Evolutionary conservation across 2,888 invertebrate species (phyloP), one percentile per base, ranked within the genome.

Genomic region (Amphimallon solstitiale): DNA sequence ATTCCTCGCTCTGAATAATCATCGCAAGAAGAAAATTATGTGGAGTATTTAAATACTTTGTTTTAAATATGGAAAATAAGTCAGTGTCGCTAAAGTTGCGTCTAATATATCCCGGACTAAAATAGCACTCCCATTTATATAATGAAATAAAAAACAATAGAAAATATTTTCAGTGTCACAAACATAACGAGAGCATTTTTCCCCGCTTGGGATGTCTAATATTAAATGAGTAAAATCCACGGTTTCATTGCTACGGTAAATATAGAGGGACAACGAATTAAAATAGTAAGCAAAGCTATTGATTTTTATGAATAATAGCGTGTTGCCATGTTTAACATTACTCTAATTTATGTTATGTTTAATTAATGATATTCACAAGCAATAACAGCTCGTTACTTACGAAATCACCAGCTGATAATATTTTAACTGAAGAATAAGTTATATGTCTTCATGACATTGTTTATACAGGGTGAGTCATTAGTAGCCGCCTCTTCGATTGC

Each of bases 141-240:
- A 37, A 54, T 37, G 38, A 37, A 54, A 12, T 10, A n/a, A 37
- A 54, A 54, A 54, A 19, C 54, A 38, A 38, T 54, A 19, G 37
- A 54, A 54, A 38, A 54, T 54, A 54, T 54, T 54, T 54, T 10
- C 38, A 19, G 15, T 54, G 54, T 54, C 54, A 14, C 38, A 19
- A 21, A 6, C 19, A 14, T 54, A 54, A 54, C 12, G 51, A 17
- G 7, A 12, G 7, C n/a, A 37, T 38, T 54, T 43, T 14, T 43
- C 14, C n/a, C n/a, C 29, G 29, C 21, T 54, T 38, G n/a, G 6
- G 19, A 54, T 12, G n/a, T 6, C n/a, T 6, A 38, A 19, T 38
- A 45, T 3, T 45, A 45, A 45, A 19, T 19, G 17, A 10, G 19
- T 45, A 19, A 19, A 45, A 17, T 45, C 19, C 19, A 12, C 34